phyloP scores from a whole-genome alignment of 1,140 invertebrate species.

The Heliothis subflexa region DNA sequence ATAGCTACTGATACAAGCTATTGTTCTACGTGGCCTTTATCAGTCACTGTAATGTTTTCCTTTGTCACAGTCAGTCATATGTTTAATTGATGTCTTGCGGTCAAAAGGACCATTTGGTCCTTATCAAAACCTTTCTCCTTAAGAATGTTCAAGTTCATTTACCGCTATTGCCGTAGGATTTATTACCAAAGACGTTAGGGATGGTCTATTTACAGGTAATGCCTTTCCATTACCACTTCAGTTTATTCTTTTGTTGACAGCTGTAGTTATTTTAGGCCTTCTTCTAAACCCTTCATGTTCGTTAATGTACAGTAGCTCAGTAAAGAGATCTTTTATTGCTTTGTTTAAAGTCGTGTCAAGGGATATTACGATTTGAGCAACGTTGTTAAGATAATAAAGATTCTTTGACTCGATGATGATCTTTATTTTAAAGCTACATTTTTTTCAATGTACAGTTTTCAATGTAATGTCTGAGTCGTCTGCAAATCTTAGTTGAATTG shows the following conservation, averaged over 20 bases:
- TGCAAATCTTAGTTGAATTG: no score
- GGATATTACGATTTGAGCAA: neutral
- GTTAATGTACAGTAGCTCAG: neutral
- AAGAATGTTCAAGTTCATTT: neutral
- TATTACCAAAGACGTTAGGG: neutral
- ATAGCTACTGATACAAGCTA: constrained; percentile 30
- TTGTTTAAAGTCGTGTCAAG: neutral
- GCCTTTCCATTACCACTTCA: neutral
- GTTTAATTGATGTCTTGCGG: constrained; percentile 2
- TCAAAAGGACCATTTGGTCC: constrained; percentile 7
- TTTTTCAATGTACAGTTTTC: no score
- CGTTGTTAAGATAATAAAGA: neutral
- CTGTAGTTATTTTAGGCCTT: neutral
- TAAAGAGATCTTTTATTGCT: neutral
- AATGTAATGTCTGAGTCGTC: no score
- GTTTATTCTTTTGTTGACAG: constrained; percentile 24
- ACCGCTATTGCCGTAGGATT: neutral
- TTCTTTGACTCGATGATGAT: neutral
- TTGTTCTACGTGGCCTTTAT: constrained; percentile 29
- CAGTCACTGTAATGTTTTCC: constrained; percentile 16
- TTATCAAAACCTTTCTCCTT: constrained; percentile 10
- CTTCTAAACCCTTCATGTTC: neutral
- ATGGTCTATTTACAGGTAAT: constrained; percentile 32
- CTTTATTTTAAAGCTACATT: no score
- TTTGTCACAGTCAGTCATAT: constrained; percentile 3